phyloP scores from a whole-genome alignment of 2,797 vertebrate genomes.

The Crotalus adamanteus region DNA sequence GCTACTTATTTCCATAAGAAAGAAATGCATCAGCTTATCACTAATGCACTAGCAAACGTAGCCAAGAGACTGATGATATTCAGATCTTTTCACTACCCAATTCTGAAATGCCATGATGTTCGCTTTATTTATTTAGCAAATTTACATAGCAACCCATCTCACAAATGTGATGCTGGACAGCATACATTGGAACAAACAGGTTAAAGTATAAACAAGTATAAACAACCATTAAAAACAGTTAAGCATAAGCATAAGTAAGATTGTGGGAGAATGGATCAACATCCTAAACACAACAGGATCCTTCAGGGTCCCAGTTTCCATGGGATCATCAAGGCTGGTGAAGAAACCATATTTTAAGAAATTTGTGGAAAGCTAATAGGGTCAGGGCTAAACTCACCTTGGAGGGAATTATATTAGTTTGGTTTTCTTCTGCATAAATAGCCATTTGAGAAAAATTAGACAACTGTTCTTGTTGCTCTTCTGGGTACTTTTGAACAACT shows the following conservation, averaged over 20 bases:
- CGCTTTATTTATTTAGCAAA: not conserved
- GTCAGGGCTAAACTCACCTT: not conserved
- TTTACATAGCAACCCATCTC: not conserved
- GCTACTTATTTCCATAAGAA: not conserved
- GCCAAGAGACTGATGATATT: not conserved
- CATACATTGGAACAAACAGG: not conserved
- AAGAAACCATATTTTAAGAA: not conserved
- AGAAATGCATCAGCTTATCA: not conserved
- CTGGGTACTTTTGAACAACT: not conserved
- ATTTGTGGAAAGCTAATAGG: not conserved
- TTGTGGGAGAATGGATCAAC: not conserved
- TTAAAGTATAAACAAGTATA: not conserved
- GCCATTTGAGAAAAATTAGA: not conserved
- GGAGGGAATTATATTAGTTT: not conserved
- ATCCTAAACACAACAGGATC: not conserved
- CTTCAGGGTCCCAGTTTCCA: not conserved
- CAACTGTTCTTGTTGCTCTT: not conserved
- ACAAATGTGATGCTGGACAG: not conserved
- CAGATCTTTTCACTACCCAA: not conserved
- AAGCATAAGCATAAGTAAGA: not conserved
- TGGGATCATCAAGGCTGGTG: not conserved
- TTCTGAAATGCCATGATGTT: not conserved
- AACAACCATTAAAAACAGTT: not conserved
- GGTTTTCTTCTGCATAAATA: not conserved
- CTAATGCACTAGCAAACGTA: not conserved